Conservation (phyloP, 2,797 vertebrate genomes). For the Enteromius thamalakanensis region DNA sequence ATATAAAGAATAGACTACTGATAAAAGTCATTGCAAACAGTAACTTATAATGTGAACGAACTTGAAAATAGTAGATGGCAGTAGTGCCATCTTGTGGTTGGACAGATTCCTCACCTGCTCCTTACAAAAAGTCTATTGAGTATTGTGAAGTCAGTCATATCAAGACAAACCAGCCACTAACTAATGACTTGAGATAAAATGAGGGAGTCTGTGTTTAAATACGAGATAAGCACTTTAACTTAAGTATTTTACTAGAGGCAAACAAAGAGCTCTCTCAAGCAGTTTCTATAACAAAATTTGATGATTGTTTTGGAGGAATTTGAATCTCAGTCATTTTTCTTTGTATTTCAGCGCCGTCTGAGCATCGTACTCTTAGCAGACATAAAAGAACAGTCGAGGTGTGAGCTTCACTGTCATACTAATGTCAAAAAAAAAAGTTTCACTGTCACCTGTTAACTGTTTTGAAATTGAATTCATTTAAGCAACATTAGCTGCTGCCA, state of each 20-base stretch:
- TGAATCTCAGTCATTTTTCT: too few species aligned
- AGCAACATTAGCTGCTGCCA: background rate
- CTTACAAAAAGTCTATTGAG: too few species aligned
- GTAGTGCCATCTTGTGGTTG: too few species aligned
- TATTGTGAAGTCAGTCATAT: background rate
- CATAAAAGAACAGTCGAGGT: background rate
- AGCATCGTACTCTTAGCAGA: background rate
- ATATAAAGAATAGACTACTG: too few species aligned
- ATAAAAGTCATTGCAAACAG: too few species aligned
- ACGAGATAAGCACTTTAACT: background rate
- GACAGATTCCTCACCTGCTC: too few species aligned
- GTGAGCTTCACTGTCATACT: background rate
- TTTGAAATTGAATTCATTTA: background rate
- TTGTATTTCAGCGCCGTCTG: too few species aligned
- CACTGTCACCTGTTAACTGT: too few species aligned
- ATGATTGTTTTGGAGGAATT: background rate
- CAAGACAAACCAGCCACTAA: background rate
- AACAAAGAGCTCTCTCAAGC: background rate
- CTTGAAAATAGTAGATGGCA: too few species aligned
- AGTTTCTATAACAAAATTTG: background rate
- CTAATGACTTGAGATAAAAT: background rate
- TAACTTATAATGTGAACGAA: too few species aligned
- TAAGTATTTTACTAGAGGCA: background rate
- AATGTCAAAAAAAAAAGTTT: background rate
- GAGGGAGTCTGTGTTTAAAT: background rate